Base-by-base conservation (phyloP, 2,888 invertebrate species). In the Germaria angustata region DNA sequence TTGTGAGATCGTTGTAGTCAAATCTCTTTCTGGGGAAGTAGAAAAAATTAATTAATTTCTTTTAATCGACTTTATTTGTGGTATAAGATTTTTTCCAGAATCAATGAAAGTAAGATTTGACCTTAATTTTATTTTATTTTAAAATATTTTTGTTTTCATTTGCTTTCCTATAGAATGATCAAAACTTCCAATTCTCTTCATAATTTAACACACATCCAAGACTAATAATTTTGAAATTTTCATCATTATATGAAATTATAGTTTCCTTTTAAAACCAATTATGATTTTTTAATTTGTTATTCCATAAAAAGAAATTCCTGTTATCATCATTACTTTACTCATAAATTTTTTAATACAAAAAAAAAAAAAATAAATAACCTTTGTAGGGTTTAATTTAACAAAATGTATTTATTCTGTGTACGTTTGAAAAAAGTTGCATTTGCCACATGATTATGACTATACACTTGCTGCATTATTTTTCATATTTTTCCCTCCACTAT, bases 401-500 rank as follows among this genome's bases (percentile, higher is more conserved):
- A 59, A 57, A 11, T 28, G 28, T 6, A 13, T 39, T 28, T 3
- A 13, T 2, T n/a, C 24, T 41, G 39, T 13, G 20, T 44, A 7
- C 11, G 53, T 13, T 17, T 34, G 6, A 65, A 32, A 39, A 20
- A 44, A 34, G 1, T 51, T 61, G 13, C 13, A 46, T 55, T 36
- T 65, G 76, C 68, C 61, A 77, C 59, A 69, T 77, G 69, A 77
- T 77, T 61, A 46, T 53, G 41, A 69, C 34, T 69, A 51, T n/a
- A 39, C 13, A 39, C 68, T 59, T 17, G 41, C 41, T 17, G 17
- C 39, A 49, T 34, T 66, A 63, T 65, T 75, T 75, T 72, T n/a
- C 11, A 34, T 61, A 11, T 36, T 44, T 22, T 44, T 13, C 34
- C 15, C 41, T 7, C 11, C 5, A 0, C 44, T 36, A 41, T 79